Conservation (phyloP, 2,888 invertebrate genomes). For the Anodontia alba region DNA sequence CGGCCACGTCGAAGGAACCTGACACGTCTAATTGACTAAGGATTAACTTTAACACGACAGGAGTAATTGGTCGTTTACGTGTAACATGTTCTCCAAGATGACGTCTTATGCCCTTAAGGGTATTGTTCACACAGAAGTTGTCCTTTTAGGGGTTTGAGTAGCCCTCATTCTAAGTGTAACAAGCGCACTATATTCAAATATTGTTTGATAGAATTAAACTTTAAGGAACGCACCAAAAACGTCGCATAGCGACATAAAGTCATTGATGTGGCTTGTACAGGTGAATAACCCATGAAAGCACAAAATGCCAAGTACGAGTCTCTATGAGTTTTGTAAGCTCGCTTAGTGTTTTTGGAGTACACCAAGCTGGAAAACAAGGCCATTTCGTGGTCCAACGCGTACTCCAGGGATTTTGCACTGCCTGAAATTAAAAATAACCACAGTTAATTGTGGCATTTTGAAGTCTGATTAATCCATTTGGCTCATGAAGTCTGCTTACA, state of each 20-base stretch:
- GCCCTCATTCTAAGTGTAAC: slow-evolving; percentile 18
- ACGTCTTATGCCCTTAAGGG: slow-evolving; percentile 14
- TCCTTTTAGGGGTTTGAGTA: slow-evolving; percentile 13
- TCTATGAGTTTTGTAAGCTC: slow-evolving; percentile 37
- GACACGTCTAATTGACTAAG: slow-evolving; percentile 15
- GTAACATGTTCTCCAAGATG: slow-evolving; percentile 5
- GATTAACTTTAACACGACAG: slow-evolving; percentile 21
- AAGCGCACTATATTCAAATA: slow-evolving; percentile 24
- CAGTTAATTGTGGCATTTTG: slow-evolving; percentile 5
- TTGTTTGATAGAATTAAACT: slow-evolving; percentile 31
- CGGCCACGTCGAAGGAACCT: slow-evolving; percentile 24
- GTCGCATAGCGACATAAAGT: slow-evolving; percentile 33
- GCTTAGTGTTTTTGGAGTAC: slow-evolving; percentile 30
- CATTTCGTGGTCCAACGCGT: slow-evolving; percentile 22
- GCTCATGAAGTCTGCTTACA: slow-evolving; percentile 32
- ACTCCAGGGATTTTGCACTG: not conserved
- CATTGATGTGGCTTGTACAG: slow-evolving; percentile 20
- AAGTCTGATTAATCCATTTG: slow-evolving; percentile 3
- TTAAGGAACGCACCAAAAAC: slow-evolving; percentile 7
- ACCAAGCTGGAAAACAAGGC: not conserved
- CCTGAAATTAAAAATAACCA: slow-evolving; percentile 19
- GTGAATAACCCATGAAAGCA: not conserved
- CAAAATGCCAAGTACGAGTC: slow-evolving; percentile 33
- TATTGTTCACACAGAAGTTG: slow-evolving; percentile 15
- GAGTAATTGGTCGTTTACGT: slow-evolving; percentile 28